These are phyloP conservation scores for Caradrina kadenii DNA, from an alignment of 2,888 invertebrate species.

Conservation along the genomic window DNA sequence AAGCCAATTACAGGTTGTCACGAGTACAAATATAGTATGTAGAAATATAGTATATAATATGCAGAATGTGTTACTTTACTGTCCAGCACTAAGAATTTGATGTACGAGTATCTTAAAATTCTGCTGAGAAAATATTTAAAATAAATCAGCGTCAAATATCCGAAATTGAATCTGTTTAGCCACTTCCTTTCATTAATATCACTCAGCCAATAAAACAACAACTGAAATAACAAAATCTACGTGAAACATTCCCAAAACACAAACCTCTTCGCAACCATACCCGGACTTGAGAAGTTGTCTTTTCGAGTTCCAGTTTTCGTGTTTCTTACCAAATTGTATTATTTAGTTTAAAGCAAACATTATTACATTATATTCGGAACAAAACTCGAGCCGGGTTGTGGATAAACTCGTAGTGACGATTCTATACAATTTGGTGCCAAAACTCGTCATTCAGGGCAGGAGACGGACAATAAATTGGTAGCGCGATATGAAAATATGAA, in stretches of 20 bases:
- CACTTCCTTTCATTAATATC: background rate
- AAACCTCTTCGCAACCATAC: slow-evolving; percentile 20
- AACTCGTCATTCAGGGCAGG: slow-evolving; percentile 53
- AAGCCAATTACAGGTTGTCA: too few relatives aligned
- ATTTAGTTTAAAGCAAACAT: slow-evolving; percentile 71
- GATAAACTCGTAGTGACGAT: slow-evolving; percentile 65
- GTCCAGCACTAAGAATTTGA: too few relatives aligned
- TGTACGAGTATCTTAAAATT: too few relatives aligned
- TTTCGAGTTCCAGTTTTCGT: slow-evolving; percentile 45
- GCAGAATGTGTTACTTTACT: too few relatives aligned
- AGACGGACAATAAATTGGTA: slow-evolving; percentile 35
- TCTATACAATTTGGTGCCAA: slow-evolving; percentile 62
- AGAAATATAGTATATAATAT: too few relatives aligned
- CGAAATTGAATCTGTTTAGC: too few relatives aligned
- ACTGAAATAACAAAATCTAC: background rate
- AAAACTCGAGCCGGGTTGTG: slow-evolving; percentile 60
- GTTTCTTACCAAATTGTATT: slow-evolving; percentile 72
- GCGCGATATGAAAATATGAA: slow-evolving; percentile 18
- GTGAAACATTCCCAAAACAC: slow-evolving; percentile 6
- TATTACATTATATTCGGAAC: slow-evolving; percentile 70
- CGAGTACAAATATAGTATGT: too few relatives aligned
- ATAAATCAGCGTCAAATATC: too few relatives aligned
- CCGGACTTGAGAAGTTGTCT: slow-evolving; percentile 20
- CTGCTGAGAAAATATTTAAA: too few relatives aligned
- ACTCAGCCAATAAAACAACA: background rate